A percentile compares a stretch with the other conserved stretches of the same genome.
These are phyloP conservation scores for Melinaea menophilus DNA, from an alignment of 2,888 invertebrate genomes.

Conservation along the genomic window DNA sequence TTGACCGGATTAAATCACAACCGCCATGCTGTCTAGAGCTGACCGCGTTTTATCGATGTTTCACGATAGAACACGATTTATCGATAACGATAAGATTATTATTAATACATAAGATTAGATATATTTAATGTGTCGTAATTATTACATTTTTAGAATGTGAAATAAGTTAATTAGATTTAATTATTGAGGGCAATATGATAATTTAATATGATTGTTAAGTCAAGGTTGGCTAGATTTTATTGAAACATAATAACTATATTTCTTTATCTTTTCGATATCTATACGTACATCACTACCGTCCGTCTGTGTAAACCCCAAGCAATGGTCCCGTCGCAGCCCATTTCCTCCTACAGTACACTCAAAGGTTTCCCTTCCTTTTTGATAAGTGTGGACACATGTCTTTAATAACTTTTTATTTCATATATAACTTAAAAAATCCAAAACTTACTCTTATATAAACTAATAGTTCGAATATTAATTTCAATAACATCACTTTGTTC, in stretches of 20 bases:
- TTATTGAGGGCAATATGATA: slow-evolving; percentile 13
- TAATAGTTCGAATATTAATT: too few relatives aligned
- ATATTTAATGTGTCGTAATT: slow-evolving; percentile 1
- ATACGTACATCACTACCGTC: slow-evolving; percentile 19
- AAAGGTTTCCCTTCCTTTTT: slow-evolving; percentile 33
- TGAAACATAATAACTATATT: not conserved
- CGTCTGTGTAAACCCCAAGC: slow-evolving; percentile 36
- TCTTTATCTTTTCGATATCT: not conserved
- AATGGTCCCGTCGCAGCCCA: slow-evolving; percentile 40
- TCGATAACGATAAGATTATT: slow-evolving; percentile 19
- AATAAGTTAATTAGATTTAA: slow-evolving; percentile 11
- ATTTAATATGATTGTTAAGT: slow-evolving; percentile 7
- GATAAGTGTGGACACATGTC: slow-evolving; percentile 17
- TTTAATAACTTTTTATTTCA: not conserved
- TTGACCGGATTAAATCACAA: slow-evolving; percentile 61
- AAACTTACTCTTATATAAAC: not conserved
- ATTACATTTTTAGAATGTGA: not conserved
- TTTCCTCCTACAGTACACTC: slow-evolving; percentile 38
- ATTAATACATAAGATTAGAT: slow-evolving; percentile 1
- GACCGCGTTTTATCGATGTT: slow-evolving; percentile 52
- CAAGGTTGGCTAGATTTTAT: not conserved
- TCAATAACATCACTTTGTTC: too few relatives aligned
- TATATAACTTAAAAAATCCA: not conserved
- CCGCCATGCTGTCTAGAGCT: slow-evolving; percentile 64
- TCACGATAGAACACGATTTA: slow-evolving; percentile 28